These are phyloP conservation scores for Stegastes partitus DNA, from an alignment of 2,113 vertebrate genomes.

Conservation along the genomic window DNA sequence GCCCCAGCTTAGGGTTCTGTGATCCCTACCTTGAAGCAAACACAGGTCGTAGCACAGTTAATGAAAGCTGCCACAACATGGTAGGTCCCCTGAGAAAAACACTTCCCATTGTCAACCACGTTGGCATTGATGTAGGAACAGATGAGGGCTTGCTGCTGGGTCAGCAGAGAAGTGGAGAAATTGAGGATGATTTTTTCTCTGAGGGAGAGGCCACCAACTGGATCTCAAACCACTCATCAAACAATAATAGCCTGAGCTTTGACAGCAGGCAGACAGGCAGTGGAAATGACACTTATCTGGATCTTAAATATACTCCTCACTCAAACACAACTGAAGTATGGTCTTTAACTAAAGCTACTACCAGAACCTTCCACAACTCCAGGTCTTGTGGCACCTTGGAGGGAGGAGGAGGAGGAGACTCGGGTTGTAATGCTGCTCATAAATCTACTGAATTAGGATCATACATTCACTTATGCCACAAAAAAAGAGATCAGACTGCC, in stretches of 20 bases:
- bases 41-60: constrained; percentile 25
- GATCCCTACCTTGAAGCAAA: constrained; percentile 82
- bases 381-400: constrained; percentile 59
- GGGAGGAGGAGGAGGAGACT: constrained; percentile 37
- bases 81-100: constrained; percentile 77
- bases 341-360: constrained; percentile 75
- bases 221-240: constrained; percentile 91
- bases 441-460: constrained; percentile 61
- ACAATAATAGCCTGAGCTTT: constrained; percentile 88
- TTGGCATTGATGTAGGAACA: constrained; percentile 76
- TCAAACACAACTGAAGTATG: constrained; percentile 64
- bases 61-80: constrained; percentile 72
- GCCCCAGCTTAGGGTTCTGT: constrained; percentile 82
- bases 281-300: constrained; percentile 75
- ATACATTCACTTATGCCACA: constrained; percentile 77
- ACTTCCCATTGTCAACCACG: constrained; percentile 73
- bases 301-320: constrained; percentile 74
- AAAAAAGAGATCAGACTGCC: constrained; percentile 55
- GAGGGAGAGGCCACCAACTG: constrained; percentile 84
- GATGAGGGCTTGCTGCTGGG: constrained; percentile 73
- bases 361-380: constrained; percentile 67
- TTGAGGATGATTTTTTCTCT: constrained; percentile 67
- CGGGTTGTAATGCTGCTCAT: constrained; percentile 29
- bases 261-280: constrained; percentile 73
- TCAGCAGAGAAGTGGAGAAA: constrained; percentile 54